Percentiles rank a stretch among this genome's conserved stretches.
These are phyloP conservation scores for Muscidifurax raptorellus DNA, from an alignment of 1,140 invertebrate species.

Conservation along the genomic window DNA sequence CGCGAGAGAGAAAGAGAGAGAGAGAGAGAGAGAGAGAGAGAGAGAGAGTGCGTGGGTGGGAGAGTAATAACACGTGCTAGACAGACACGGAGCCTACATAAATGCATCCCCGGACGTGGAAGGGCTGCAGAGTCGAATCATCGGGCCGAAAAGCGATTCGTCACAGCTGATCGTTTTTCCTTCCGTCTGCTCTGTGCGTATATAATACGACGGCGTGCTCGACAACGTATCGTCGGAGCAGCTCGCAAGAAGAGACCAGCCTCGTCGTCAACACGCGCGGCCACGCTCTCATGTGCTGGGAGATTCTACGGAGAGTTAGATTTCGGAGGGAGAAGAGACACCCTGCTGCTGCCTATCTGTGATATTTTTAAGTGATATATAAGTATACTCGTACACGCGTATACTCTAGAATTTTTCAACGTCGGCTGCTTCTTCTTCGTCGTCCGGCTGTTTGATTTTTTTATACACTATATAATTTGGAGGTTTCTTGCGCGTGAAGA, in stretches of 20 bases:
- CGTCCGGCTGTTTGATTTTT: conserved; percentile 1
- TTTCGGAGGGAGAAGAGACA: not conserved
- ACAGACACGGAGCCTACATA: conserved; percentile 34
- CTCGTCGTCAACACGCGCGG: not conserved
- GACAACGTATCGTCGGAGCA: not conserved
- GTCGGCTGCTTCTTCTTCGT: not conserved
- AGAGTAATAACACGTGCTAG: not conserved
- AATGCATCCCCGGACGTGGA: conserved; percentile 54
- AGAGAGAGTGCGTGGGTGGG: not conserved
- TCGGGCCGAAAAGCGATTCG: conserved; percentile 51
- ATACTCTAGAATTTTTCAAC: too few species aligned
- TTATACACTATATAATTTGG: not conserved
- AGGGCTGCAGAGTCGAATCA: conserved; percentile 47
- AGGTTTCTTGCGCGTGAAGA: too few species aligned
- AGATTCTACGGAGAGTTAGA: conserved; percentile 24
- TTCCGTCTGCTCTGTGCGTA: not conserved
- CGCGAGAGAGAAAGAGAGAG: conserved; percentile 10
- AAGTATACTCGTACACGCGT: not conserved
- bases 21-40: not conserved
- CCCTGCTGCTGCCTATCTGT: conserved; percentile 53
- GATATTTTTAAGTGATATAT: conserved; percentile 59
- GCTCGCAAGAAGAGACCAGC: not conserved
- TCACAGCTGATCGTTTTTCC: conserved; percentile 47
- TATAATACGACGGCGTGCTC: not conserved
- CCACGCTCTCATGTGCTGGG: conserved; percentile 7